These are phyloP conservation scores for Leptinotarsa lineolata DNA, from an alignment of 1,140 invertebrate species.

Conservation along the genomic window DNA sequence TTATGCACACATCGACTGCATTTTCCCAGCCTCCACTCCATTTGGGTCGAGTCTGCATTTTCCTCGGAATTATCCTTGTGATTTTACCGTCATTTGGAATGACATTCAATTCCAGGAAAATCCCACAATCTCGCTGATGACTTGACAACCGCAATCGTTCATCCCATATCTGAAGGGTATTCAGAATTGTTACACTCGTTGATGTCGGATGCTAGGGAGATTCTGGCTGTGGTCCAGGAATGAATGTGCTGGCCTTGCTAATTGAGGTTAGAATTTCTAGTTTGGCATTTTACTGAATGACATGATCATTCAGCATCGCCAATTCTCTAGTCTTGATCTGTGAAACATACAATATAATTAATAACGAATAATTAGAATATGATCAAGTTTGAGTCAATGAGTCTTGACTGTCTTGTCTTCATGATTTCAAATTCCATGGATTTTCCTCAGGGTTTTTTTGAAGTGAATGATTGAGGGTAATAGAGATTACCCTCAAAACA, in stretches of 20 bases:
- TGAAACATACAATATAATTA: too few species aligned
- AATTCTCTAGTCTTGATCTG: too few species aligned
- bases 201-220: not conserved
- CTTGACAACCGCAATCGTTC: conserved; percentile 5
- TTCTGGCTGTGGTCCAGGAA: not conserved
- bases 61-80: conserved; percentile 2
- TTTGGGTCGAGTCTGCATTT: not conserved
- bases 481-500: too few species aligned
- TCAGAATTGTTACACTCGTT: conserved; percentile 2
- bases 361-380: too few species aligned
- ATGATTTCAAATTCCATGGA: too few species aligned
- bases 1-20: conserved; percentile 6
- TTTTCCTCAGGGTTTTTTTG: too few species aligned
- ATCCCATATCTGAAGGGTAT: not conserved
- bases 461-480: too few species aligned
- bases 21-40: not conserved
- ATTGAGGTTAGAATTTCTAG: too few species aligned
- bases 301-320: too few species aligned
- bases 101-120: conserved; percentile 8
- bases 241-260: not conserved
- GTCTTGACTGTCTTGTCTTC: too few species aligned
- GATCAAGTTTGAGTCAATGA: too few species aligned
- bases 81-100: conserved; percentile 9
- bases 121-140: conserved; percentile 13
- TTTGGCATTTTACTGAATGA: too few species aligned